A percentile compares a stretch with the other conserved stretches of the same genome.
These are phyloP conservation scores for Norana najaformis DNA, from an alignment of 2,888 invertebrate genomes.

Conservation along the genomic window DNA sequence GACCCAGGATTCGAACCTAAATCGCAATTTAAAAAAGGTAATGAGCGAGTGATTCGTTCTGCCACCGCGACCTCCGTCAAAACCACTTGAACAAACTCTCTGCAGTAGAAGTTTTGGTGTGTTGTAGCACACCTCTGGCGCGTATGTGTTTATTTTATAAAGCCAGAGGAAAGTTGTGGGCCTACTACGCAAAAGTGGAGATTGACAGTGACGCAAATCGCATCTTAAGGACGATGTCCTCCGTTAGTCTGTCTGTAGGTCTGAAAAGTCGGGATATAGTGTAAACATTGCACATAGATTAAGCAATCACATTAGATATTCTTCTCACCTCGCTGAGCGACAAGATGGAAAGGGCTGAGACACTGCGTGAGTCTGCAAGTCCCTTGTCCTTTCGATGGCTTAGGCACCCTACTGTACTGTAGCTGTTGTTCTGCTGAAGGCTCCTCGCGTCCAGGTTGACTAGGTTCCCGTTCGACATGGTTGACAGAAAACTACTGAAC, in stretches of 20 bases:
- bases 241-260: neutral
- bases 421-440: neutral
- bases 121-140: too few species aligned
- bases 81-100: neutral
- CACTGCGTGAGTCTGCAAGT: neutral
- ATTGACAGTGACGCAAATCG: too few species aligned
- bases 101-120: neutral
- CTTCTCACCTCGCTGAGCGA: constrained; percentile 16
- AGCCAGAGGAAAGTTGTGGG: too few species aligned
- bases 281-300: neutral
- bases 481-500: neutral
- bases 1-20: neutral
- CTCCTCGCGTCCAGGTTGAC: neutral
- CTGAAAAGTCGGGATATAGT: neutral
- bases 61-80: neutral
- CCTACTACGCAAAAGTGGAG: too few species aligned
- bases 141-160: too few species aligned
- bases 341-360: neutral
- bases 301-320: neutral
- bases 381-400: neutral
- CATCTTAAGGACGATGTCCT: too few species aligned
- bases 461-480: constrained; percentile 6
- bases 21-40: neutral
- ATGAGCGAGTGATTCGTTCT: neutral
- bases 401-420: neutral